Base-by-base conservation (phyloP, 37 sponge, comb jelly and placozoan genomes). In the Geodia barretti region DNA sequence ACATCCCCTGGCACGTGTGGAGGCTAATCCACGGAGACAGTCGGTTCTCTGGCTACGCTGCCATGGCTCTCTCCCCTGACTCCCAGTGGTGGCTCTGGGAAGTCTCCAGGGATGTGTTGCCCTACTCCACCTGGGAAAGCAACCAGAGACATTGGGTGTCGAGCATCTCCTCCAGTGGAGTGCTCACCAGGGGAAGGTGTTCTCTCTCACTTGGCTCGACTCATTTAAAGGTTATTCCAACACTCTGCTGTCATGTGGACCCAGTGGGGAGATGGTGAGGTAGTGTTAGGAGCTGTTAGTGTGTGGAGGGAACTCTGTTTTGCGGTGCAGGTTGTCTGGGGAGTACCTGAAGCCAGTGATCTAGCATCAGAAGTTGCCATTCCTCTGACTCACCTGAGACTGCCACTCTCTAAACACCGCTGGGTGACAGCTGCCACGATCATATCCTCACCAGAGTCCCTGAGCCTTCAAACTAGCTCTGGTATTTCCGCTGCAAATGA, bases 371-470 rank as follows among this genome's bases (percentile, higher is more conserved):
- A 7, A 47, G 7, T 47, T 17, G 54, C 14, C 14, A 14, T 17
- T 17, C 54, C 54, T 17, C 54, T 77, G 25, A 62, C 78, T 32
- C 23, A 20, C 32, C 42, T 90, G 38, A 21, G 35, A 17, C 86
- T 94, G 3, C 95, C 95, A 25, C 72, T 64, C 7, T 82, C 88
- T 37, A 94, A 76, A 35, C 92, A 94, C 75, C 80, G 83, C 8
- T 94, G 94, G 94, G 31, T 87, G 19, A 70, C 88, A 63, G 40
- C 87, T 54, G 62, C 63, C 54, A 47, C 69, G 19, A 3, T 36
- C 35, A 69, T 72, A 3, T 21, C 25, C 34, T 43, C 9, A 23
- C 64, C 25, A 3, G 38, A 54, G 61, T 20, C 42, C 40, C 1
- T 2, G 14, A 32, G 40, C 62, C 31, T 26, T 73, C 19, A 2